A percentile compares a stretch with the other conserved stretches of the same genome.
Evolutionary conservation across 2,888 invertebrate genomes (phyloP).

Genomic region (Macrosoma leucophasiata): DNA sequence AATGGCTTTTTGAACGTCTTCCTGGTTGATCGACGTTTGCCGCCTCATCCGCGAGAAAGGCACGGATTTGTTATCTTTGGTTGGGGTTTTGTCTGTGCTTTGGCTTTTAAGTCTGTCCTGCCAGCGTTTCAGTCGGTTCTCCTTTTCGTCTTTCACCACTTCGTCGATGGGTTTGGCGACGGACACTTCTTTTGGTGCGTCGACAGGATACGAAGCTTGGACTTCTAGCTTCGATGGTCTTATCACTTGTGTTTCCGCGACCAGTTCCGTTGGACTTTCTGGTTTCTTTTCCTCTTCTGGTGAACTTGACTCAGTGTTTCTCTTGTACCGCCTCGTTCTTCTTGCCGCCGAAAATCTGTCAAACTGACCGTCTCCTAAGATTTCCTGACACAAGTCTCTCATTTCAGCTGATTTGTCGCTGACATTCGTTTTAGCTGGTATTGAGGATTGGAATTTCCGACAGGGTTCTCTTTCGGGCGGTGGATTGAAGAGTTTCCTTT

Average conservation of each 20-base stretch:
- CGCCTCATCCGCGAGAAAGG: constrained; percentile 74
- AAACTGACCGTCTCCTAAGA: constrained; percentile 85
- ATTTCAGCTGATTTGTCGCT: constrained; percentile 55
- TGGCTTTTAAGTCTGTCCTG: constrained; percentile 80
- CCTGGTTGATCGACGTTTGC: constrained; percentile 82
- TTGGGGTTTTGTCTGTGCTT: constrained; percentile 60
- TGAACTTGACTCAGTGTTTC: constrained; percentile 75
- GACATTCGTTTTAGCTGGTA: constrained; percentile 32
- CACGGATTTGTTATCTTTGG: constrained; percentile 59
- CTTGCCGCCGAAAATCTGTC: constrained; percentile 89
- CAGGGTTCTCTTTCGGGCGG: constrained; percentile 78
- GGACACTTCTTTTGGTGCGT: constrained; percentile 38
- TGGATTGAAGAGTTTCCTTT: constrained; percentile 80
- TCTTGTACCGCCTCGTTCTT: constrained; percentile 87
- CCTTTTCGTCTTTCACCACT: constrained; percentile 69
- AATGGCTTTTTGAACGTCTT: constrained; percentile 82
- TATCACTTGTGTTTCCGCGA: constrained; percentile 72
- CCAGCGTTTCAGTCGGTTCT: constrained; percentile 79
- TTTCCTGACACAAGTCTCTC: constrained; percentile 68
- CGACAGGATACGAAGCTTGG: constrained; percentile 69
- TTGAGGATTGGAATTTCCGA: constrained; percentile 64
- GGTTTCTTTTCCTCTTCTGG: constrained; percentile 74
- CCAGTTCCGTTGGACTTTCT: constrained; percentile 55
- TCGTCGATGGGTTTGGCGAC: constrained; percentile 54
- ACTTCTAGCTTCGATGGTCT: constrained; percentile 70